Conservation (phyloP, 2,888 invertebrate species). For the Yponomeuta malinellus region DNA sequence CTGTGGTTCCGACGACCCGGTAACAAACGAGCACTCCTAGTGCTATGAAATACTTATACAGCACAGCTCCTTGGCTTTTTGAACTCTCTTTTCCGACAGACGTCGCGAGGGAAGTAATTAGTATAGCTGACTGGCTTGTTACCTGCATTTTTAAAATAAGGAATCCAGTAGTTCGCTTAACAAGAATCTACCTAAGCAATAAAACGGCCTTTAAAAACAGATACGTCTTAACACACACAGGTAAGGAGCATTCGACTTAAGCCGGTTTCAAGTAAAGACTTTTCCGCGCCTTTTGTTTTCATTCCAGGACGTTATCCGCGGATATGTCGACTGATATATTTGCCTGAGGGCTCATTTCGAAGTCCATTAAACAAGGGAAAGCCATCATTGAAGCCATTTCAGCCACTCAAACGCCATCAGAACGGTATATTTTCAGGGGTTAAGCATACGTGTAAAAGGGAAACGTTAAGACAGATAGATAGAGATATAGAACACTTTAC, state of each 20-base stretch:
- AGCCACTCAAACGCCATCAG: slow-evolving; percentile 33
- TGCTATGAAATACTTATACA: slow-evolving; percentile 7
- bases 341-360: slow-evolving; percentile 31
- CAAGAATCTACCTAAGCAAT: too few relatives aligned
- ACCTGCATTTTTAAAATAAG: background rate
- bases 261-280: background rate
- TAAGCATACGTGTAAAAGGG: slow-evolving; percentile 8
- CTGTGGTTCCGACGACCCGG: background rate
- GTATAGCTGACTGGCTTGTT: background rate
- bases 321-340: slow-evolving; percentile 12
- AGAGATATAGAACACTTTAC: too few relatives aligned
- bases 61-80: slow-evolving; percentile 5
- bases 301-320: slow-evolving; percentile 4
- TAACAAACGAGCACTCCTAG: slow-evolving; percentile 11
- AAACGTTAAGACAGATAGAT: background rate
- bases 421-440: slow-evolving; percentile 33
- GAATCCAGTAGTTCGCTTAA: background rate
- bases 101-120: background rate
- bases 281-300: background rate
- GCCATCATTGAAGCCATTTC: slow-evolving; percentile 44
- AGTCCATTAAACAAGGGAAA: slow-evolving; percentile 41
- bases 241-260: too few relatives aligned
- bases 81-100: background rate
- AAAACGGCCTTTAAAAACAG: too few relatives aligned
- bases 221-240: too few relatives aligned